Evolutionary conservation across 2,113 vertebrate species (phyloP).

Genomic region (Baryphthengus martii): DNA sequence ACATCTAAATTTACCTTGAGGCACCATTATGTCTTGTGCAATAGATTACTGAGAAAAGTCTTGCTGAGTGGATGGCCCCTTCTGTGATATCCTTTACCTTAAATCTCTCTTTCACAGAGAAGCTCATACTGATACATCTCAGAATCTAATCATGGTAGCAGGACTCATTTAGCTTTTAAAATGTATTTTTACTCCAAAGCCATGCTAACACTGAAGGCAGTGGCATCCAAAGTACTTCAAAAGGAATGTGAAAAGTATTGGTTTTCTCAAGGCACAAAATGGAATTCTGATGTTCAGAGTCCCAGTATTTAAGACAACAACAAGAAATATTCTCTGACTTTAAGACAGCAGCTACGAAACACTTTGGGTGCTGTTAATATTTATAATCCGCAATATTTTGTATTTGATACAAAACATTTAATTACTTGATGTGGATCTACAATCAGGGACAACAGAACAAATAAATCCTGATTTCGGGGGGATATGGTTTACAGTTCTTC

Average conservation of each 20-base stretch:
- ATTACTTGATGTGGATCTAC: not conserved
- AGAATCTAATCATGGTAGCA: not conserved
- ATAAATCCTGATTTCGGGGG: not conserved
- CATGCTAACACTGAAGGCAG: not conserved
- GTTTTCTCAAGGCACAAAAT: not conserved
- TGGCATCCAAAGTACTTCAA: not conserved
- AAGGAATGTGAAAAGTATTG: not conserved
- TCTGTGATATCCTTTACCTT: not conserved
- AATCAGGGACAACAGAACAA: not conserved
- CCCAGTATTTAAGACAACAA: not conserved
- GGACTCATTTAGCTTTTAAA: not conserved
- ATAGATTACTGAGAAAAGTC: not conserved
- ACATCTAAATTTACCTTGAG: not conserved
- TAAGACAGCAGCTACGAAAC: not conserved
- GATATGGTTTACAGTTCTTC: not conserved
- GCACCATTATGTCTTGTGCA: not conserved
- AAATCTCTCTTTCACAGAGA: not conserved
- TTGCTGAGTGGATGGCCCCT: not conserved
- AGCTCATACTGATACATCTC: not conserved
- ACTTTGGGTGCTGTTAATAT: not conserved
- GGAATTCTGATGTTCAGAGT: not conserved
- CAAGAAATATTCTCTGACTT: not conserved
- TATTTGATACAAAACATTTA: not conserved
- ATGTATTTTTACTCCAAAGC: not conserved
- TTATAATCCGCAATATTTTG: not conserved